Percentiles rank a stretch among this genome's conserved stretches.
These are phyloP conservation scores for Aspiorhynchus laticeps DNA, from an alignment of 2,113 vertebrate genomes.

Conservation along the genomic window DNA sequence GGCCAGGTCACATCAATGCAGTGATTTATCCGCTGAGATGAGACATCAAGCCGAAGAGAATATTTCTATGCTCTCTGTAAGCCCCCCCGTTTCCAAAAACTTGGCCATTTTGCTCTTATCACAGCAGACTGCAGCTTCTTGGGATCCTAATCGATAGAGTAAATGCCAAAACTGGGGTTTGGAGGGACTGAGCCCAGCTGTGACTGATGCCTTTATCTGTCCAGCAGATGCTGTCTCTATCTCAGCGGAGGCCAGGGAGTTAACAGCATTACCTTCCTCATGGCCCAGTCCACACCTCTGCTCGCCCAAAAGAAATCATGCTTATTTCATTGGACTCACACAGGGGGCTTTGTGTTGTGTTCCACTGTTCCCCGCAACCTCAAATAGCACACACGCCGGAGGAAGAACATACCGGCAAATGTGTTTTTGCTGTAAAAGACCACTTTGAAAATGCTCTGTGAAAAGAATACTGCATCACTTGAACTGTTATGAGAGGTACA, in stretches of 20 bases:
- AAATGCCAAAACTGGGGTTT: constrained; percentile 68
- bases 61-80: constrained; percentile 64
- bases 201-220: constrained; percentile 66
- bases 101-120: constrained; percentile 63
- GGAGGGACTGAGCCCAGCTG: constrained; percentile 45
- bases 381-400: neutral
- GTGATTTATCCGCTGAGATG: constrained; percentile 62
- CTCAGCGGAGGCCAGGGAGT: constrained; percentile 46
- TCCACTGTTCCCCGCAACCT: neutral
- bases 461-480: neutral
- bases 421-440: neutral
- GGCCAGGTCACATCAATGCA: constrained; percentile 65
- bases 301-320: constrained; percentile 43
- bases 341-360: constrained; percentile 7
- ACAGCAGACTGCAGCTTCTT: constrained; percentile 67
- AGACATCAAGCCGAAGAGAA: constrained; percentile 63
- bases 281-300: constrained; percentile 43
- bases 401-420: constrained; percentile 1
- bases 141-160: constrained; percentile 70
- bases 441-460: neutral
- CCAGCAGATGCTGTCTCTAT: constrained; percentile 62
- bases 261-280: constrained; percentile 51
- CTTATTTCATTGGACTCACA: constrained; percentile 45
- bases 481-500: neutral
- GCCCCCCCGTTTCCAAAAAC: constrained; percentile 52